Conservation (phyloP, 2,113 vertebrate species). For the Synodontis membranacea region DNA sequence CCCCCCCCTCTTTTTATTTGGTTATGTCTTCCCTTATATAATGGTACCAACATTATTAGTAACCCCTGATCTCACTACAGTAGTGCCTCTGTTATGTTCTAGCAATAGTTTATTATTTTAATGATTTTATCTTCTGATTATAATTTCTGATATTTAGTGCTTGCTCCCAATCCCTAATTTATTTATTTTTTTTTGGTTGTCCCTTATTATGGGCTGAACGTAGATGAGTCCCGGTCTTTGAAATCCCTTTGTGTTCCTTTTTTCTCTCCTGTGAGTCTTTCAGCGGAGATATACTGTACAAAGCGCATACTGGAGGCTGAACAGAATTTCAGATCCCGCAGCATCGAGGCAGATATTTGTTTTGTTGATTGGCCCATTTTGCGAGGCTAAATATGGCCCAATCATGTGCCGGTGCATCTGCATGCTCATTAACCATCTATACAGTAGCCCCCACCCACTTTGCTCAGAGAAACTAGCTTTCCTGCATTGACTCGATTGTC, state of each 20-base stretch:
- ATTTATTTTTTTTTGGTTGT: conserved; percentile 26
- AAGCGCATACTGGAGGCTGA: conserved; percentile 37
- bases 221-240: background rate
- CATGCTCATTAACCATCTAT: conserved; percentile 36
- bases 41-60: conserved; percentile 37
- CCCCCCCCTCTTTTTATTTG: conserved; percentile 55
- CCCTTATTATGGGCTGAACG: conserved; percentile 21
- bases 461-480: conserved; percentile 64
- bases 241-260: background rate
- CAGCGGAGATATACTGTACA: conserved; percentile 24
- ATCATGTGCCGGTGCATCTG: conserved; percentile 28
- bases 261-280: conserved; percentile 15
- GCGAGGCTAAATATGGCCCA: background rate
- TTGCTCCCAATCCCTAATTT: conserved; percentile 31
- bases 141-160: conserved; percentile 23
- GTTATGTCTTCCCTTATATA: conserved; percentile 54
- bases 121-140: conserved; percentile 40
- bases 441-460: conserved; percentile 30
- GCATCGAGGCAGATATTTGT: conserved; percentile 56
- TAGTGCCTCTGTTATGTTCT: conserved; percentile 30
- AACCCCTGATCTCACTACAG: conserved; percentile 40
- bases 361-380: conserved; percentile 44
- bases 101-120: conserved; percentile 38
- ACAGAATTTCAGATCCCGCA: conserved; percentile 60
- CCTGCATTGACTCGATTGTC: conserved; percentile 79